Evolutionary conservation across 2,113 vertebrate species (phyloP).

Genomic region (Garra rufa): DNA sequence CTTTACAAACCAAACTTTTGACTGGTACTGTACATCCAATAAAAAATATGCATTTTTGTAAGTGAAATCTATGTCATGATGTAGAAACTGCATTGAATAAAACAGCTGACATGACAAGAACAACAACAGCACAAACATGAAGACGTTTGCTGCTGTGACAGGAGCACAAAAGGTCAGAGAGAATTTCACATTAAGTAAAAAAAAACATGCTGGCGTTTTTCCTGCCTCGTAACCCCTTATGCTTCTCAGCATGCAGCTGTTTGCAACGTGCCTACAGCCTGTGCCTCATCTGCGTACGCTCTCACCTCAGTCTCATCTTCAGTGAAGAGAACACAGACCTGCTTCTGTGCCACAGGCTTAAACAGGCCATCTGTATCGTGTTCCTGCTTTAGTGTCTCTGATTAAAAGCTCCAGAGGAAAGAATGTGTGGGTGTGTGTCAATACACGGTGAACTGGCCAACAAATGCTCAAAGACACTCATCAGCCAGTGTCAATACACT

Average conservation of each 20-base stretch:
- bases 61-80: not conserved
- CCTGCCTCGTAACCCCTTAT: not conserved
- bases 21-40: no score
- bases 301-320: not conserved
- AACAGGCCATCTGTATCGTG: not conserved
- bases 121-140: not conserved
- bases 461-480: not conserved
- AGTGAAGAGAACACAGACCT: not conserved
- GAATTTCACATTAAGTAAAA: not conserved
- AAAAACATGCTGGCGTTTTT: not conserved
- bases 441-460: not conserved
- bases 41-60: not conserved
- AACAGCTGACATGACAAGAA: not conserved
- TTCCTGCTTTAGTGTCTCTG: not conserved
- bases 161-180: not conserved
- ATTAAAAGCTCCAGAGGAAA: not conserved
- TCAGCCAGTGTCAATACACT: not conserved
- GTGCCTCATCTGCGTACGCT: not conserved
- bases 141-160: not conserved
- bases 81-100: not conserved
- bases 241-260: not conserved
- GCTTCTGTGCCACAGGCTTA: slow-evolving; percentile 7
- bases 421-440: not conserved
- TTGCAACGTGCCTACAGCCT: not conserved
- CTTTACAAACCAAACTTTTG: no score